These are phyloP conservation scores for Echinarachnius parma DNA, from an alignment of 53 echinoderm and acorn worm genomes.

Conservation along the genomic window DNA sequence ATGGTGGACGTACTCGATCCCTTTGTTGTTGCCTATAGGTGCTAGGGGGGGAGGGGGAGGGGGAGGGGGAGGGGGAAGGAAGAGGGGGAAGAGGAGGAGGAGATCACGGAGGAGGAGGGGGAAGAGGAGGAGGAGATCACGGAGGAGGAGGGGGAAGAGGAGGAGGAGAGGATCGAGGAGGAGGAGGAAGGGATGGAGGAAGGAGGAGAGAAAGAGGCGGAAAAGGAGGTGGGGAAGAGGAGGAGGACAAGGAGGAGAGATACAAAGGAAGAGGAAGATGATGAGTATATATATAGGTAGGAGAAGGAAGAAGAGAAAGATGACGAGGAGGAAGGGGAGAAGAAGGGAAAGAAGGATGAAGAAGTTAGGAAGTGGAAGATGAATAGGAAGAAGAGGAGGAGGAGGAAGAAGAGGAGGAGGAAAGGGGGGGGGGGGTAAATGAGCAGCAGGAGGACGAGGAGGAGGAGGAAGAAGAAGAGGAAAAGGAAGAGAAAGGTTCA, in stretches of 20 bases:
- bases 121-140: not conserved
- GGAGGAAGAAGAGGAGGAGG: constrained; percentile 4
- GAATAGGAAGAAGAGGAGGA: constrained; percentile 6
- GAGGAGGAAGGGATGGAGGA: not conserved
- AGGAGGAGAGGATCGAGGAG: not conserved
- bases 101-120: not conserved
- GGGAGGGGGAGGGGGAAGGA: not conserved
- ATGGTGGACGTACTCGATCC: no score
- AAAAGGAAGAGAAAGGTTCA: not conserved
- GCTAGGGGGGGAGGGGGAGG: no score
- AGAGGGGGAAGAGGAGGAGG: not conserved
- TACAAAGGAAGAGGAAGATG: not conserved
- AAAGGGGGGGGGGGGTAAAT: not conserved
- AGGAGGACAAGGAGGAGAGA: not conserved
- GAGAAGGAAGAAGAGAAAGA: not conserved
- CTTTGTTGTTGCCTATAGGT: no score
- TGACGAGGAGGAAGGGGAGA: not conserved
- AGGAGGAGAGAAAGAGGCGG: not conserved
- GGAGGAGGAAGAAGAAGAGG: not conserved
- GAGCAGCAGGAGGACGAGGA: not conserved
- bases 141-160: not conserved
- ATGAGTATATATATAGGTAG: not conserved
- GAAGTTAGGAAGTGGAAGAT: not conserved
- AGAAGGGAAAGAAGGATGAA: not conserved
- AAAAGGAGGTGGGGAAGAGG: not conserved